Evolutionary conservation across 2,888 invertebrate species (phyloP), one percentile per base, ranked within the genome.

Genomic region (Drosophila infuscata): DNA sequence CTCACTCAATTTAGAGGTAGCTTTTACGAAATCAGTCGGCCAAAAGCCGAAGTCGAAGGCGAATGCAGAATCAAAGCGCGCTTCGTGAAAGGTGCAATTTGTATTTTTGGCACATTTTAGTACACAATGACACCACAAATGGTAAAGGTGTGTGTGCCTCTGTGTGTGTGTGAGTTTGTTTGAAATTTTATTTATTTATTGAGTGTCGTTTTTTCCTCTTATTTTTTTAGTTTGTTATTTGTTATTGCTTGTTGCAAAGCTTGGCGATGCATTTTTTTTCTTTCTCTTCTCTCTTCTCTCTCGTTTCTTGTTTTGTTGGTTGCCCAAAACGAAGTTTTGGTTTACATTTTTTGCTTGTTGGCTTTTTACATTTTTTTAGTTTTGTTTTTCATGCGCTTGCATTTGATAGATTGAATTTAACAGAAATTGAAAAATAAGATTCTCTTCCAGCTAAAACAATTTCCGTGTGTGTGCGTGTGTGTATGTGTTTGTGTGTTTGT

Each of bases 101-200:
- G 68, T 56, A 56, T 56, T 38, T 83, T 88, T 86, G 76, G 81
- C 68, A 79, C 81, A 86, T 79, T 88, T 46, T 88, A 85, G 84
- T 72, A 86, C 84, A 86, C 46, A 73, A 69, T 56, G 56, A 69
- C 65, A 70, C 58, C 70, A 63, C 83, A 76, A 63, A 71, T 64
- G 70, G 17, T 49, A 49, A 53, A 64, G 56, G 66, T 59, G 57
- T 61, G 32, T 48, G 38, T 20, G 25, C 20, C 17, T 65, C 15
- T 59, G 30, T 57, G 56, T 60, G 38, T 63, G 54, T 69, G 52
- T 49, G 58, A 30, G 25, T 53, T 36, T 48, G 63, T 62, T 48
- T 63, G 74, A 76, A 80, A 79, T 87, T 89, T 81, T 87, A 89
- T 89, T 87, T 84, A 87, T 87, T 87, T 89, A 87, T 87, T 72